Conservation (phyloP, 2,888 invertebrate genomes). For the Ernsta delagoae region DNA sequence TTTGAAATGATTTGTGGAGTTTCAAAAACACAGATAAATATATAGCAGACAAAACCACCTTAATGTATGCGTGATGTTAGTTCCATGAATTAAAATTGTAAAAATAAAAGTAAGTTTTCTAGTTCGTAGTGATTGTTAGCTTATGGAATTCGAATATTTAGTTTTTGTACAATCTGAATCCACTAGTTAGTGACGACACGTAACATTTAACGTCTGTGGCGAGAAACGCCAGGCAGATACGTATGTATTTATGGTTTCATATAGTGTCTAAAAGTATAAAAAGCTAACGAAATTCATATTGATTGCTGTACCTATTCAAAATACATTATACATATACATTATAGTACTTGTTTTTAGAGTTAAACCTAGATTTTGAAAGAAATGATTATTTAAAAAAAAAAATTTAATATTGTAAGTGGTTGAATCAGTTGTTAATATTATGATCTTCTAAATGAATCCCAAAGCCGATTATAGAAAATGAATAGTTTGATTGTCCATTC, state of each 20-base stretch:
- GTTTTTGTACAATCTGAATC: slow-evolving; percentile 79
- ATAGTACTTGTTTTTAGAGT: slow-evolving; percentile 46
- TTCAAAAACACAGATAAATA: neutral
- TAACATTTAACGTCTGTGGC: slow-evolving; percentile 55
- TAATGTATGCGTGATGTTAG: slow-evolving; percentile 11
- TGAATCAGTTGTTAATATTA: slow-evolving; percentile 52
- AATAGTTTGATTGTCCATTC: slow-evolving; percentile 23
- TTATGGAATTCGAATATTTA: slow-evolving; percentile 71
- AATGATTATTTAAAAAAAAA: slow-evolving; percentile 49
- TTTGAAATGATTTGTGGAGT: neutral
- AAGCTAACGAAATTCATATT: slow-evolving; percentile 39
- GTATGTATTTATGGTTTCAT: slow-evolving; percentile 37
- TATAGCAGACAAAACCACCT: slow-evolving; percentile 6
- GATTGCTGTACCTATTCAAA: slow-evolving; percentile 39
- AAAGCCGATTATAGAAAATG: slow-evolving; percentile 43
- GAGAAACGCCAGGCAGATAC: slow-evolving; percentile 46
- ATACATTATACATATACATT: slow-evolving; percentile 9
- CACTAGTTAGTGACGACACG: slow-evolving; percentile 70
- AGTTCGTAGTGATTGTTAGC: slow-evolving; percentile 64
- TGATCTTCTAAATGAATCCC: slow-evolving; percentile 47
- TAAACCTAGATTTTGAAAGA: slow-evolving; percentile 52
- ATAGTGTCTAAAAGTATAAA: neutral
- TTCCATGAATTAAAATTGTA: slow-evolving; percentile 54
- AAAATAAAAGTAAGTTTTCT: slow-evolving; percentile 73
- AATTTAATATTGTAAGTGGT: slow-evolving; percentile 53